Conservation (phyloP, 2,113 vertebrate genomes). For the Halichoeres trimaculatus region DNA sequence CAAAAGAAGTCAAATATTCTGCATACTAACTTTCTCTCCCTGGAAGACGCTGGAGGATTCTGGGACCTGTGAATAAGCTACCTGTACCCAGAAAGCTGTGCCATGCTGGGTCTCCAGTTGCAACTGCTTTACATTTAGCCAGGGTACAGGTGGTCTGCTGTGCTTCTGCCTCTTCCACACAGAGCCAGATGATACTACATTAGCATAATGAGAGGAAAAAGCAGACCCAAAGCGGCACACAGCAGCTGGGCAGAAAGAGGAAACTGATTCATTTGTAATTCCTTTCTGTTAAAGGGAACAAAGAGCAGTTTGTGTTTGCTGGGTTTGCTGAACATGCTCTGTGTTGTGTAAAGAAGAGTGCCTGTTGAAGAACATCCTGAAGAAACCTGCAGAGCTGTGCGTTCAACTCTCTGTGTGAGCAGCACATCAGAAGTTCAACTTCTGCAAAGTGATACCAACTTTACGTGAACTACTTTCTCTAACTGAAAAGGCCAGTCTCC, state of each 20-base stretch:
- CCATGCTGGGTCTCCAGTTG: neutral
- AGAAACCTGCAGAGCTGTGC: neutral
- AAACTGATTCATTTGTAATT: slow-evolving; percentile 16
- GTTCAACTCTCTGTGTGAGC: neutral
- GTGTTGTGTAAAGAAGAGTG: neutral
- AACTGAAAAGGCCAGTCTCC: too few relatives aligned
- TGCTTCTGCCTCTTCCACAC: slow-evolving; percentile 28
- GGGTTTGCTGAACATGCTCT: slow-evolving; percentile 10
- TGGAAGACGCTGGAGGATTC: slow-evolving; percentile 11
- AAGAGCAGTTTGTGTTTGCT: neutral
- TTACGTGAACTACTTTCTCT: neutral
- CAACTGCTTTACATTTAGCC: neutral
- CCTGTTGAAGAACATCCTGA: neutral
- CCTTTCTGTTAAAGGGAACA: slow-evolving; percentile 2
- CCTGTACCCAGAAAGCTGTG: slow-evolving; percentile 4
- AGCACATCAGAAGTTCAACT: neutral
- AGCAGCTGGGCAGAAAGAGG: slow-evolving; percentile 21
- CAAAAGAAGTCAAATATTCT: slow-evolving; percentile 13
- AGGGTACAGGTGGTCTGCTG: slow-evolving; percentile 13
- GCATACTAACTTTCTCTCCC: neutral
- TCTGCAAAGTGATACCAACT: too few relatives aligned
- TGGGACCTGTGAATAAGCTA: slow-evolving; percentile 38
- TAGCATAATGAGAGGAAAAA: slow-evolving; percentile 23
- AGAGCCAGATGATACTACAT: slow-evolving; percentile 13
- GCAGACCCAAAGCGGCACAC: neutral